Base-by-base conservation (phyloP, 2,888 invertebrate species). In the Meghimatium bilineatum region DNA sequence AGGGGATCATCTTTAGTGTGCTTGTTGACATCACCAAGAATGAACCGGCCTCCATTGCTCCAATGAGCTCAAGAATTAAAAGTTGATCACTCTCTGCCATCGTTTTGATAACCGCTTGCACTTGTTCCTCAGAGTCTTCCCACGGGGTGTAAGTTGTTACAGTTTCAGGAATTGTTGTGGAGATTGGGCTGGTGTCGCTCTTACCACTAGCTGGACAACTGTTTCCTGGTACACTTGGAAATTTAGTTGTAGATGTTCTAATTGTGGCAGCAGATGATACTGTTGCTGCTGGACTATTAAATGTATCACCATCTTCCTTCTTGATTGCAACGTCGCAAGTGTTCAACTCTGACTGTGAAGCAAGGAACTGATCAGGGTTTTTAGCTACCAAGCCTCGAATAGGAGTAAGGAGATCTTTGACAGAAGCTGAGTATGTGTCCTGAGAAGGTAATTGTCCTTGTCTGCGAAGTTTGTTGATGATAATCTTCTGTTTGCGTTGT, bases 401-500 rank as follows among this genome's bases (percentile, higher is more conserved):
- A 23, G 80, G 52, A 26, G 79, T 26, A 2, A 75, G 67, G 60
- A 76, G 75, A 71, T 83, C 83, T n/a, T 69, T 38, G 10, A 71
- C 71, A 0, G 90, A 87, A 10, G 88, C 88, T 23, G 88, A 81
- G 78, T 88, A 89, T 0, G 88, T 89, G 72, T 90, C 91, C 74
- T 89, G 89, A 10, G 89, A 88, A 29, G 90, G 88, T 17, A 89
- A 83, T 29, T 88, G 89, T 0, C 91, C 91, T 81, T 91, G 91
- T 49, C 91, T 88, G 10, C 91, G 88, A 72, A 91, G 72, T 69
- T 91, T 90, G 86, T 92, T 92, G 60, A 90, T 90, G 34, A 92
- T 89, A 79, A 92, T 92, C 86, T 92, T 92, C 83, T 89, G 90
- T 78, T 91, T 90, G n/a, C 92, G 86, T 23, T 89, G 83, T 75